These are phyloP conservation scores for Epiblema foenella DNA, from an alignment of 2,888 invertebrate species.

Conservation along the genomic window DNA sequence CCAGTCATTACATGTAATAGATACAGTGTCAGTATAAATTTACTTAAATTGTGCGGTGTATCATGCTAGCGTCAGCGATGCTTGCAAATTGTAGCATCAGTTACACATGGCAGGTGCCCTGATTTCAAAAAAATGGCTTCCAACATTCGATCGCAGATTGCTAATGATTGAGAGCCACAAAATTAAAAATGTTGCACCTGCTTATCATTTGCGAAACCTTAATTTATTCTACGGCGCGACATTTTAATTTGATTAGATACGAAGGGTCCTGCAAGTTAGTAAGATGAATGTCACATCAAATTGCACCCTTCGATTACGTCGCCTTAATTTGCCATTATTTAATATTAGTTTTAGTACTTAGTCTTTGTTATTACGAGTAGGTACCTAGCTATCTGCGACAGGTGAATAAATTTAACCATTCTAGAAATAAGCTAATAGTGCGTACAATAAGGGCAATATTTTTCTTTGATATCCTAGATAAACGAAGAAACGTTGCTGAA, in stretches of 20 bases:
- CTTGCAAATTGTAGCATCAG: constrained; percentile 22
- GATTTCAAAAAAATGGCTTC: constrained; percentile 30
- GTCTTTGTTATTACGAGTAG: no score
- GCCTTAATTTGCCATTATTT: neutral
- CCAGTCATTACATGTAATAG: no score
- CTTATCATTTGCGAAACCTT: constrained; percentile 19
- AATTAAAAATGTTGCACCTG: constrained; percentile 41
- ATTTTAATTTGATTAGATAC: constrained; percentile 32
- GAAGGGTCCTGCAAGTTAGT: neutral
- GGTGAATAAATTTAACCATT: no score
- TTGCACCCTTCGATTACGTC: neutral
- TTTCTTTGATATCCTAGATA: no score
- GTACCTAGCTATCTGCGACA: no score
- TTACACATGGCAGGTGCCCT: constrained; percentile 36
- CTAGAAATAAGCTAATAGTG: no score
- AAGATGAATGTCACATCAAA: constrained; percentile 13
- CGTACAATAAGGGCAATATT: no score
- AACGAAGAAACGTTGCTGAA: no score
- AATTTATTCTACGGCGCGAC: constrained; percentile 5
- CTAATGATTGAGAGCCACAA: constrained; percentile 37
- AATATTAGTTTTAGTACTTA: no score
- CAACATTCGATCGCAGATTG: constrained; percentile 41
- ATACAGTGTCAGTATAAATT: neutral
- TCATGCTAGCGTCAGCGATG: constrained; percentile 4
- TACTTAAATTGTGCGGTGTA: constrained; percentile 6